Base-by-base conservation (phyloP, 2,797 vertebrate genomes). In the Sardinella longiceps region DNA sequence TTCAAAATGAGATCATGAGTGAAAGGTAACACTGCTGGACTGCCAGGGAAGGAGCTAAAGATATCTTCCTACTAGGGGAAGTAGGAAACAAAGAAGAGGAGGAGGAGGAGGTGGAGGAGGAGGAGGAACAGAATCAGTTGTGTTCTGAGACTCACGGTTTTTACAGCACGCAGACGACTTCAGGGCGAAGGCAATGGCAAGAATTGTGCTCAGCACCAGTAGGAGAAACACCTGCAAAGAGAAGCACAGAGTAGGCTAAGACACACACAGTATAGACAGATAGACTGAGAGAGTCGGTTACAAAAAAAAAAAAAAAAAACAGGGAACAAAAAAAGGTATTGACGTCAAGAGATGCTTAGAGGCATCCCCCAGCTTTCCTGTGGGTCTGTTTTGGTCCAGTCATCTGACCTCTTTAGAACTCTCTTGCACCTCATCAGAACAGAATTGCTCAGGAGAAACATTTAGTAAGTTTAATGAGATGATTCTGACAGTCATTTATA, bases 121-220 rank as follows among this genome's bases (percentile, higher is more conserved):
- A 70, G 63, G 63, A 70, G 63, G 14, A 60, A n/a, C 23, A 60
- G n/a, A n/a, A n/a, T n/a, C 23, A 25, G 56, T 0, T 30, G 1
- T 37, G 0, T 37, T 70, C 5, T 9, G 37, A 39, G 6, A 77
- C 70, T 77, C 9, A 77, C 70, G 33, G 18, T 43, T 77, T 43
- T 20, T 77, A n/a, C 33, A 77, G 33, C 70, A 39, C 15, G 70
- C 33, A 39, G 70, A 77, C 18, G 70, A 77, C 70, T 93, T 97
- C 92, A 96, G 88, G 63, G 95, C 95, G 87, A 99, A 93, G 85
- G 95, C 94, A 86, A 97, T 94, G 45, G 95, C 96, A 82, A 99
- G 90, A 89, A 99, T 95, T 84, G 91, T 10, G 82, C 93, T 95
- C 93, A 99, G 92, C 56, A 98, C 84, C 83, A 94, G 95, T 84